Conservation (phyloP, 2,797 vertebrate species). For the Epinephelus malabaricus region DNA sequence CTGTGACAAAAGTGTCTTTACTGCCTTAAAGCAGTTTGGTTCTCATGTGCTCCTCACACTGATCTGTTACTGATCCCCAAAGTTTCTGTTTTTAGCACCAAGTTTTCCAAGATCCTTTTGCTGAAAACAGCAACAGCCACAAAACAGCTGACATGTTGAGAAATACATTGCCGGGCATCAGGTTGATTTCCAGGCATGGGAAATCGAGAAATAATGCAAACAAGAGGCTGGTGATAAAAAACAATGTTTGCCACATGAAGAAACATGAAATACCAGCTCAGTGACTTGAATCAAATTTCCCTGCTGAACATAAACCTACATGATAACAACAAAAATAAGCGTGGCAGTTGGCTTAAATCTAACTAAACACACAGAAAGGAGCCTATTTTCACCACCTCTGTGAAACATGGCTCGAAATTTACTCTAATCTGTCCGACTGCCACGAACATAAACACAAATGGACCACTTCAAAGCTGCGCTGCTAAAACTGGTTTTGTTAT, state of each 20-base stretch:
- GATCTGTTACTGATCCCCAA: conserved; percentile 50
- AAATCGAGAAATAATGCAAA: conserved; percentile 74
- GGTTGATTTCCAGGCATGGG: conserved; percentile 71
- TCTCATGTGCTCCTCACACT: conserved; percentile 53
- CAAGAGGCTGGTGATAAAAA: conserved; percentile 56
- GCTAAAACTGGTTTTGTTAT: conserved; percentile 75
- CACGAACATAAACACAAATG: conserved; percentile 74
- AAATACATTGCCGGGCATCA: conserved; percentile 56
- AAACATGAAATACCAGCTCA: conserved; percentile 69
- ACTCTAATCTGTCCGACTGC: conserved; percentile 70
- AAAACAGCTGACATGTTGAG: conserved; percentile 59
- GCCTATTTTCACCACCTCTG: conserved; percentile 74
- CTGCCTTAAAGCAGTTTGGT: conserved; percentile 33
- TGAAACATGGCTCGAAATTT: conserved; percentile 65
- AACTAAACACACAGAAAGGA: conserved; percentile 64
- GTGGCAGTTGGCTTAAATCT: conserved; percentile 56
- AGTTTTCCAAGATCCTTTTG: conserved; percentile 46
- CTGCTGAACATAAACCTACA: conserved; percentile 58
- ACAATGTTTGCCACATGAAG: conserved; percentile 53
- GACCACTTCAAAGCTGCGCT: conserved; percentile 74
- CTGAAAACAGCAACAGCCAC: conserved; percentile 48
- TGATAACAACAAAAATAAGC: conserved; percentile 73
- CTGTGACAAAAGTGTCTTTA: conserved; percentile 49
- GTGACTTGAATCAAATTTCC: conserved; percentile 64
- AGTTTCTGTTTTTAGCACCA: conserved; percentile 62